phyloP scores from a whole-genome alignment of 2,797 vertebrate genomes.

The Tarsius wallacei region DNA sequence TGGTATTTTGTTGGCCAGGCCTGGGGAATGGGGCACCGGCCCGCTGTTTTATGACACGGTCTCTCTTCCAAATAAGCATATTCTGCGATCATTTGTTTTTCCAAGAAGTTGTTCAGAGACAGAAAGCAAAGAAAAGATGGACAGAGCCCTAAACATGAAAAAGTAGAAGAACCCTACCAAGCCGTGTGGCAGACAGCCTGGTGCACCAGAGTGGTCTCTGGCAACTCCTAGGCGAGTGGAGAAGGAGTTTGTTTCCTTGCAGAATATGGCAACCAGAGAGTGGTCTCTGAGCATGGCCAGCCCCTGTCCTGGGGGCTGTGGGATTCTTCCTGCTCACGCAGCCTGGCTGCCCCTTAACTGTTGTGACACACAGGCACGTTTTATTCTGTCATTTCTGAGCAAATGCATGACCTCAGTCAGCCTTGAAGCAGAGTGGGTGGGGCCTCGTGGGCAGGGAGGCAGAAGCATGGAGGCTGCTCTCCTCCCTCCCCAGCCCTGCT shows the following conservation, averaged over 20 bases:
- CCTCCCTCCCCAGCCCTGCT: neutral
- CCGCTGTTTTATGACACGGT: neutral
- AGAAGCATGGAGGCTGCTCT: neutral
- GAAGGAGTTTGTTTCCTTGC: neutral
- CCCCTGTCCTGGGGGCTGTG: neutral
- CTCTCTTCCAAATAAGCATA: neutral
- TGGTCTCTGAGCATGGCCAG: fast-evolving
- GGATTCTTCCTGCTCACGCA: neutral
- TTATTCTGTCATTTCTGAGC: neutral
- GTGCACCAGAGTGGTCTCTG: neutral
- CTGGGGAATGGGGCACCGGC: fast-evolving
- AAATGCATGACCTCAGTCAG: fast-evolving
- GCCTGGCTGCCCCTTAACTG: neutral
- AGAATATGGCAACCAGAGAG: neutral
- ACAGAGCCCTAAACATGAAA: neutral
- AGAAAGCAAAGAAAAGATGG: conserved; percentile 9
- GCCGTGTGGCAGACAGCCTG: neutral
- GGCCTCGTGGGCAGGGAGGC: neutral
- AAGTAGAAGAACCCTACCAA: neutral
- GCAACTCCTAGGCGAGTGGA: fast-evolving
- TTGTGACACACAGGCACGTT: neutral
- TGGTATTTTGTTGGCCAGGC: neutral
- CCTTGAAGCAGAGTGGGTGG: neutral
- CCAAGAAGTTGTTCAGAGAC: neutral
- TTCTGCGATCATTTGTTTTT: neutral